These are phyloP conservation scores for Pandion haliaetus DNA, from an alignment of 2,113 vertebrate genomes.

Conservation along the genomic window DNA sequence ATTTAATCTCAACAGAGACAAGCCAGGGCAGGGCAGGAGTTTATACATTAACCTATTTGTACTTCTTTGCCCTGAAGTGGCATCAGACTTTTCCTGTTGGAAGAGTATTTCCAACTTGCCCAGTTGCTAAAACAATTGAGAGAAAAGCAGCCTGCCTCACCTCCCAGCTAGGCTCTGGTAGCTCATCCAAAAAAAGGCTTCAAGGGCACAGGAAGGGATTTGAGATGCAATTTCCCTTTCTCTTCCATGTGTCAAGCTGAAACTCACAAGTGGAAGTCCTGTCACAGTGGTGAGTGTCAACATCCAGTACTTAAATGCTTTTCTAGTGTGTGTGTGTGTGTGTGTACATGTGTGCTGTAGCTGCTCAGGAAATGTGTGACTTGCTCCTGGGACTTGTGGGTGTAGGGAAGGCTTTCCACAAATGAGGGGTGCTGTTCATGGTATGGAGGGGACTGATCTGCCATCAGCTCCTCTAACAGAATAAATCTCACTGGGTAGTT, in stretches of 20 bases:
- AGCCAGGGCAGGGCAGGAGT: background rate
- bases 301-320: background rate
- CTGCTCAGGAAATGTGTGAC: background rate
- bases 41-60: background rate
- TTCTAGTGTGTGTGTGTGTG: background rate
- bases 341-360: accelerated
- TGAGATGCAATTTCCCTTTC: background rate
- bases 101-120: background rate
- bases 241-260: background rate
- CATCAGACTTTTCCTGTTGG: background rate
- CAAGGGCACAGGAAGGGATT: background rate
- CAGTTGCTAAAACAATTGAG: background rate
- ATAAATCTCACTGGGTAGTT: background rate
- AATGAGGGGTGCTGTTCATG: accelerated
- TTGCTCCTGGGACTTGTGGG: background rate
- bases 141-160: background rate
- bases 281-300: background rate
- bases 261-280: accelerated
- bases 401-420: background rate
- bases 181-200: background rate
- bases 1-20: background rate
- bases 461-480: background rate
- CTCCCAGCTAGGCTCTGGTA: background rate
- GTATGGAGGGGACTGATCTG: background rate
- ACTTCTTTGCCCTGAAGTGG: background rate